Base-by-base conservation (phyloP, 2,797 vertebrate species). In the Hafferia zeledoni region DNA sequence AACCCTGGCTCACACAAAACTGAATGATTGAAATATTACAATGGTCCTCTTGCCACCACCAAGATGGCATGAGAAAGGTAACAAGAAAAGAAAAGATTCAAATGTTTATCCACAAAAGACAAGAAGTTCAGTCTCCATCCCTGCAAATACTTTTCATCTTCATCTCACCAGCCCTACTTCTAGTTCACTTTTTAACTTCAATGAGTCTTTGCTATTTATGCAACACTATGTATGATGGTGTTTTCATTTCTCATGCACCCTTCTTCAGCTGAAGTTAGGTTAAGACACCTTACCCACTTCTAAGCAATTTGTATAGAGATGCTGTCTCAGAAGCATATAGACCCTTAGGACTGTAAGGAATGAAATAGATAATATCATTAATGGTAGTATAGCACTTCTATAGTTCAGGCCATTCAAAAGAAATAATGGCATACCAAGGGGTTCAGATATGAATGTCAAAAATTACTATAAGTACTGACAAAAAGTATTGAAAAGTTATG, bases 141-240 rank as follows among this genome's bases (percentile, higher is more conserved):
- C 47, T 65, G 35, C 13, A 89, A 91, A 76, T 13, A 52, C 1
- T 11, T 16, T 41, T 59, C 28, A 59, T 10, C 27, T 56, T 87
- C 56, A 56, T 63, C 8, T 63, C 49, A 84, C 17, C 24, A 50
- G 23, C 5, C 5, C 11, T 23, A 47, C 8, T 6, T 85, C 53
- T 47, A 37, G 24, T 18, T 74, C 30, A 71, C 3, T 60, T 70
- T 87, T 64, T 49, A 60, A 64, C 31, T 64, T 10, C 22, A 60
- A 14, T 1, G 0, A 27, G 10, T 49, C 60, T 87, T 77, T 64
- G 33, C 7, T 52, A 22, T 41, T 72, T 60, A 22, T 37, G 39
- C 11, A 77, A 63, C 6, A 3, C 8, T 55, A 5, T 0, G 0
- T 14, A 8, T 13, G 13, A 27, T 8, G 11, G 16, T 70, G 25